Conservation (phyloP, 1,140 invertebrate species). For the Gonioctena quinquepunctata region DNA sequence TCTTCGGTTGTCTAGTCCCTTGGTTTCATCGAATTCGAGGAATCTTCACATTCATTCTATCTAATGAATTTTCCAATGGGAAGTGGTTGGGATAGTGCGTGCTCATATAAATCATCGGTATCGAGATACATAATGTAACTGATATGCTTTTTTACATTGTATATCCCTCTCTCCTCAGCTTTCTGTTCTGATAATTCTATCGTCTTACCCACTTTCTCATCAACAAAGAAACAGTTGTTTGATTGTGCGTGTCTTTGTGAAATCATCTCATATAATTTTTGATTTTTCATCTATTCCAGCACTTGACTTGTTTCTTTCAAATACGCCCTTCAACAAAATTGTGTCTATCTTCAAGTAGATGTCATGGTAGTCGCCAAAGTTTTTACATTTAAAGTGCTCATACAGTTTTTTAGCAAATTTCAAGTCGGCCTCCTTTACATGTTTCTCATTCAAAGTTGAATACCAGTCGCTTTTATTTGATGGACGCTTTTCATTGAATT, state of each 20-base stretch:
- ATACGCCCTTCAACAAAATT: slow-evolving; percentile 7
- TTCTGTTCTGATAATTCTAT: slow-evolving; percentile 24
- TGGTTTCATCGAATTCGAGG: too few relatives aligned
- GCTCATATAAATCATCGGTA: slow-evolving; percentile 43
- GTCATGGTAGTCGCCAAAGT: too few relatives aligned
- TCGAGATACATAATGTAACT: slow-evolving; percentile 24
- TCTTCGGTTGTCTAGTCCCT: background rate
- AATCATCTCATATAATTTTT: slow-evolving; percentile 23
- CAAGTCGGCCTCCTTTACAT: slow-evolving; percentile 11
- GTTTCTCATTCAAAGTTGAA: too few relatives aligned
- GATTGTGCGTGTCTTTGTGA: slow-evolving; percentile 17
- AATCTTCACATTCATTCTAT: slow-evolving; percentile 43
- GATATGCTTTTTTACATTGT: slow-evolving; percentile 23
- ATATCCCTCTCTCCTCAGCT: slow-evolving; percentile 24
- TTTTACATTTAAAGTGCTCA: too few relatives aligned
- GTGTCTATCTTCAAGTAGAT: too few relatives aligned
- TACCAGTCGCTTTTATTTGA: too few relatives aligned
- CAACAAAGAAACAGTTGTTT: slow-evolving; percentile 29
- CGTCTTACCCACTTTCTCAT: slow-evolving; percentile 24
- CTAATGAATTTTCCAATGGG: slow-evolving; percentile 56
- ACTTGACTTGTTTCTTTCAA: slow-evolving; percentile 24
- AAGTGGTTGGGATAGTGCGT: too few relatives aligned
- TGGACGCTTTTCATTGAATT: too few relatives aligned
- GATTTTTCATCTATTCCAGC: slow-evolving; percentile 21
- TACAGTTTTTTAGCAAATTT: slow-evolving; percentile 20